phyloP scores from a whole-genome alignment of 2,797 vertebrate species.

The Microcaecilia unicolor region DNA sequence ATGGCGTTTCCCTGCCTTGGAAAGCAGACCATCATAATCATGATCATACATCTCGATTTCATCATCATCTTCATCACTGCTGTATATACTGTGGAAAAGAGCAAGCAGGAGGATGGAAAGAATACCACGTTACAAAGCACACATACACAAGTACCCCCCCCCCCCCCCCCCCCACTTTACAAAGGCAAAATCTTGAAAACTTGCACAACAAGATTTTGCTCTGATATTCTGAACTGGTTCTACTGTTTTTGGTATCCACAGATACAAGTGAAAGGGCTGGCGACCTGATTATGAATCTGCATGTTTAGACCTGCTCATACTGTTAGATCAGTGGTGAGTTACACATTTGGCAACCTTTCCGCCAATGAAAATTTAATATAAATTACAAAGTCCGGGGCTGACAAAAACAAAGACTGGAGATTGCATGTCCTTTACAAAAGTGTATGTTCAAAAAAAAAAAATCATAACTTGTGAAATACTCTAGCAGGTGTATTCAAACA shows the following conservation, averaged over 20 bases:
- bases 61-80: conserved; percentile 95
- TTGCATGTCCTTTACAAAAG: conserved; percentile 47
- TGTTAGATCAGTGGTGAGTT: conserved; percentile 71
- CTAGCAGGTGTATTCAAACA: neutral
- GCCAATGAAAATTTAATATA: conserved; percentile 59
- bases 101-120: neutral
- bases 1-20: conserved; percentile 87
- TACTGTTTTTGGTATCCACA: conserved; percentile 98
- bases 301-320: conserved; percentile 85
- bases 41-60: conserved; percentile 94
- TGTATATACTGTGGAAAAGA: conserved; percentile 68
- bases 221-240: conserved; percentile 78
- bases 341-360: conserved; percentile 67
- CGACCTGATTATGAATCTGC: conserved; percentile 67
- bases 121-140: conserved; percentile 26
- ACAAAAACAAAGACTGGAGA: conserved; percentile 46
- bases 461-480: conserved; percentile 14
- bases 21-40: conserved; percentile 86
- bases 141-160: too few relatives aligned
- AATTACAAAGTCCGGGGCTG: conserved; percentile 52
- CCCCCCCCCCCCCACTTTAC: too few relatives aligned
- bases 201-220: conserved; percentile 72
- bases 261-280: conserved; percentile 79
- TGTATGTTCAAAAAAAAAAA: conserved; percentile 20
- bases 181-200: conserved; percentile 79